phyloP scores from a whole-genome alignment of 2,888 invertebrate species.

The Pteria penguin region DNA sequence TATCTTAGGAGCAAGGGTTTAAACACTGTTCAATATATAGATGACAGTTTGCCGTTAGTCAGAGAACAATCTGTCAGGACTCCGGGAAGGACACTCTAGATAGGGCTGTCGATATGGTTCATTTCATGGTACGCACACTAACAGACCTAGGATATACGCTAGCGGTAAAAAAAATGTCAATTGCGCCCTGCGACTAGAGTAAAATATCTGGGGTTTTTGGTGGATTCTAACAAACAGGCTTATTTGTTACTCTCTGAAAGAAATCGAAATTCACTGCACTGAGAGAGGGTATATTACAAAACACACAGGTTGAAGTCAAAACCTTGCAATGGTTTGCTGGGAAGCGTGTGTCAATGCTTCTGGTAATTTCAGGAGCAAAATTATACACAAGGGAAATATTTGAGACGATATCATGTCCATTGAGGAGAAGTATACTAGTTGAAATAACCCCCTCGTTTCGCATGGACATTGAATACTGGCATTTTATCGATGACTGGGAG shows the following conservation, averaged over 20 bases:
- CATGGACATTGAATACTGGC: slow-evolving; percentile 23
- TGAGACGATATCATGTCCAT: slow-evolving; percentile 2
- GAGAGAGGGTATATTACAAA: slow-evolving; percentile 19
- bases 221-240: slow-evolving; percentile 18
- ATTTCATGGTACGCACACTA: slow-evolving; percentile 6
- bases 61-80: no score
- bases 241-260: slow-evolving; percentile 2
- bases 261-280: slow-evolving; percentile 6
- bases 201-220: slow-evolving; percentile 25
- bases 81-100: no score
- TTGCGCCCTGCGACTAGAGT: neutral
- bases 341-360: slow-evolving; percentile 24
- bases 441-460: neutral
- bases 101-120: no score
- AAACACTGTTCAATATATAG: slow-evolving; percentile 30
- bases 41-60: slow-evolving; percentile 38
- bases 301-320: neutral
- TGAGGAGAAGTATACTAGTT: slow-evolving; percentile 3
- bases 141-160: slow-evolving; percentile 32
- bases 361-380: slow-evolving; percentile 24
- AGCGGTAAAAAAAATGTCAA: slow-evolving; percentile 1
- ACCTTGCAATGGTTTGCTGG: slow-evolving; percentile 8
- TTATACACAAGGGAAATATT: slow-evolving; percentile 17
- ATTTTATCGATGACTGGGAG: slow-evolving; percentile 38
- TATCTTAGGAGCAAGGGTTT: slow-evolving; percentile 22